Base-by-base conservation (phyloP, 92 coral and sea anemone genomes). In the Siderastrea siderea region DNA sequence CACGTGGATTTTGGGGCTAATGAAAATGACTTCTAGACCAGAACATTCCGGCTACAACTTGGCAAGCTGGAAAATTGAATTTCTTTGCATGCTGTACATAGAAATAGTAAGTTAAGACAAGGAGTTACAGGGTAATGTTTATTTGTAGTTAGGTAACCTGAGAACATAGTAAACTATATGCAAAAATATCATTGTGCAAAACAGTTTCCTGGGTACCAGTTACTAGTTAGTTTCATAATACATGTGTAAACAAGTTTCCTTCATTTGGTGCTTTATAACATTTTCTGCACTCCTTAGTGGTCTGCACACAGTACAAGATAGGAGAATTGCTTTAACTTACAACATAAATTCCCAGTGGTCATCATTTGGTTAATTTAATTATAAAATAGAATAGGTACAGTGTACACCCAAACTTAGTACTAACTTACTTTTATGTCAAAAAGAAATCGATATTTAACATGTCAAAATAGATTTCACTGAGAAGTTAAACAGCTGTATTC, bases 401-500 rank as follows among this genome's bases (percentile, higher is more conserved):
- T 0, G 38, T 26, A 26, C 38, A 26, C 38, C 38, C 38, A 26
- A 26, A 26, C 38, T 26, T 26, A 26, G 38, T 26, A 72, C 58
- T 72, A 72, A 72, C 5, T 48, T 51, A 72, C 77, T 72, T 72
- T 5, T 72, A 16, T 72, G 14, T 4, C 59, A 6, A 16, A 72
- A 16, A 48, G 77, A 72, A 72, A 72, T 6, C 14, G 59, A 72
- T 72, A 72, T 72, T 72, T 72, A 17, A 3, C 77, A 72, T 6
- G 77, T 72, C 77, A 72, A 72, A 72, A 72, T 72, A 72, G 77
- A 72, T 72, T 72, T 72, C 77, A 16, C 59, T 48, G 77, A 72
- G 77, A 72, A 72, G 19, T 72, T 72, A 10, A 72, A 72, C 60
- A 15, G 38, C 59, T n/a, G 16, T 3, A 26, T 68, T 68, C 72